Percentiles rank a stretch among this genome's conserved stretches.
Evolutionary conservation across 53 echinoderm and acorn worm genomes (phyloP).

Genomic region (Echinarachnius parma): DNA sequence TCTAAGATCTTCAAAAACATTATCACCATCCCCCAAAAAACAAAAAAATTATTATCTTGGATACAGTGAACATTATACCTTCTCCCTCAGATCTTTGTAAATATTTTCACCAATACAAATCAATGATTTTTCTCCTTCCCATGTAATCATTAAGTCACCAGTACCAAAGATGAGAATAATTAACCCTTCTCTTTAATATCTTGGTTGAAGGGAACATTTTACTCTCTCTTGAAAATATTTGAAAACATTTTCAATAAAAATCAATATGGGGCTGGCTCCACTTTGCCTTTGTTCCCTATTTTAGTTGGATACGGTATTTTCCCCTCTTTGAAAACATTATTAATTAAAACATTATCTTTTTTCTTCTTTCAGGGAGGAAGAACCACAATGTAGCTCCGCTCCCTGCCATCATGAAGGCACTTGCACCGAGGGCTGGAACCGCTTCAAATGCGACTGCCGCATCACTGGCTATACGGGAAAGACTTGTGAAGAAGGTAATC

Average conservation of each 20-base stretch:
- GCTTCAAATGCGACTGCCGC: slow-evolving; percentile 92
- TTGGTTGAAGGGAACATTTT: too few relatives aligned
- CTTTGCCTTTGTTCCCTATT: not conserved
- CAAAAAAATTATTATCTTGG: too few relatives aligned
- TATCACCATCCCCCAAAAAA: too few relatives aligned
- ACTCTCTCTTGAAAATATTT: not conserved
- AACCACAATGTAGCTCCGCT: slow-evolving; percentile 55
- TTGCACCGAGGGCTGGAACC: slow-evolving; percentile 95
- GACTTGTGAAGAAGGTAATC: slow-evolving; percentile 79
- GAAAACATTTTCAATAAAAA: not conserved
- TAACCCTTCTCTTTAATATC: too few relatives aligned
- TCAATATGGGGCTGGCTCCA: not conserved
- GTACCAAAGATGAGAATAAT: too few relatives aligned
- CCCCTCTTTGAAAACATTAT: not conserved
- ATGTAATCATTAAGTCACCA: too few relatives aligned
- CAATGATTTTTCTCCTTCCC: too few relatives aligned
- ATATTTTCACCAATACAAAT: too few relatives aligned
- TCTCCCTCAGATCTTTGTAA: too few relatives aligned
- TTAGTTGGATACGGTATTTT: not conserved
- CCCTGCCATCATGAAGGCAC: slow-evolving; percentile 80
- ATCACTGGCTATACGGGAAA: slow-evolving; percentile 89
- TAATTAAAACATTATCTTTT: not conserved
- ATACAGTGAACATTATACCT: too few relatives aligned
- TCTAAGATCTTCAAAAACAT: too few relatives aligned
- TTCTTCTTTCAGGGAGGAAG: slow-evolving; percentile 51